These are phyloP conservation scores for Acyrthosiphon pisum DNA, from an alignment of 1,140 invertebrate genomes.

Conservation along the genomic window DNA sequence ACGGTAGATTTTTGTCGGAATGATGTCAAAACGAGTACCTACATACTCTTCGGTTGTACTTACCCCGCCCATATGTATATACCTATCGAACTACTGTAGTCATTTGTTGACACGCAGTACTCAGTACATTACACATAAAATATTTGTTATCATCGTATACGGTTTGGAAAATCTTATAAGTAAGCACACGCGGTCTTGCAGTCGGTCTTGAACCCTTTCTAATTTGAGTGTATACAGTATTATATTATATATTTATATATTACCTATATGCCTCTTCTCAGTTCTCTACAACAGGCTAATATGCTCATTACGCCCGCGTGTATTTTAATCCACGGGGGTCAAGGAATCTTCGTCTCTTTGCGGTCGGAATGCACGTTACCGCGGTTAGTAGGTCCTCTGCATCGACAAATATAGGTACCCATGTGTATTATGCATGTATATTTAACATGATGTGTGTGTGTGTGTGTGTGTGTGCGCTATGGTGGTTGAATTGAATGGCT, in stretches of 20 bases:
- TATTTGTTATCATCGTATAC: not conserved
- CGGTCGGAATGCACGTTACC: slow-evolving; percentile 34
- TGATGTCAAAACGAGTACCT: not conserved
- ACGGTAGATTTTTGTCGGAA: not conserved
- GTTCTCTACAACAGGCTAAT: not conserved
- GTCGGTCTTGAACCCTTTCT: slow-evolving; percentile 3
- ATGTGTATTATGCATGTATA: not conserved
- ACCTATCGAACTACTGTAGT: too few species aligned
- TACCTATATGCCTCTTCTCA: not conserved
- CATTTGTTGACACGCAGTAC: not conserved
- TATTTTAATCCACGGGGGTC: slow-evolving; percentile 24
- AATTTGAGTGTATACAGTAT: not conserved
- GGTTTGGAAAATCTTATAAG: not conserved
- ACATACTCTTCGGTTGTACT: not conserved
- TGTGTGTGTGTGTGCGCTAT: too few species aligned
- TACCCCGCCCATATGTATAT: too few species aligned
- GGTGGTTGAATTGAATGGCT: slow-evolving; percentile 25
- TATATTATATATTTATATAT: not conserved
- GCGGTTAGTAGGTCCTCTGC: slow-evolving; percentile 27
- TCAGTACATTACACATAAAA: not conserved
- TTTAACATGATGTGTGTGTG: not conserved
- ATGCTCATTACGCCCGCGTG: not conserved
- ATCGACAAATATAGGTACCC: not conserved
- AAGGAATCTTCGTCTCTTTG: slow-evolving; percentile 23
- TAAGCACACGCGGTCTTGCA: not conserved